Evolutionary conservation across 2,888 invertebrate genomes (phyloP), one percentile per base, ranked within the genome.

Genomic region (Sinotaia quadrata): DNA sequence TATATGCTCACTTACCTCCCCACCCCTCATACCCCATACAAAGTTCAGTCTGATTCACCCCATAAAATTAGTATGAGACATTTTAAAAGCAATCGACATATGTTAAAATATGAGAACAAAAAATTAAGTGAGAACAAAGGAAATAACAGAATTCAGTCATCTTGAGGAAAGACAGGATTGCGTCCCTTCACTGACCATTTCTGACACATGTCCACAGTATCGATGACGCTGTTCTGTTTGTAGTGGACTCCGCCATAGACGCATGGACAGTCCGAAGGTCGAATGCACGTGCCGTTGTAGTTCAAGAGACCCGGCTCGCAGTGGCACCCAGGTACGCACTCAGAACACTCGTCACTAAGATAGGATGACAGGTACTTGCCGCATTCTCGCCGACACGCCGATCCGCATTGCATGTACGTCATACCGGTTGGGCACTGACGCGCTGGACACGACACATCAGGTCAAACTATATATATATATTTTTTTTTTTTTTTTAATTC

Each of bases 251-350:
- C 49, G 5, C 74, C 73, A 56, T 74, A 73, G 29, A 66, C 60
- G 61, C 81, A 81, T 0, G 78, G 75, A 24, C 81, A 81, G 51
- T 76, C 47, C 3, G 67, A 59, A 5, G 74, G 68, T 10, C 47
- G 18, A 1, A 77, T 71, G 63, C 81, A 81, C n/a, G 47, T 65
- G 15, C 79, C 79, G 74, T 78, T 62, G 27, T 62, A 34, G 49
- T 65, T 60, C 21, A 72, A 57, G 10, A 66, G 69, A 2, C 72
- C 72, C 7, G 51, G 24, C 18, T 68, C 29, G 27, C 72, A 72
- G 44, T 69, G 69, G 29, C 72, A 72, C 5, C 72, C 72, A 5
- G 72, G 62, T 27, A 65, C 60, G 34, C 72, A 72, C 18, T 51
- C 52, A 5, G n/a, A 18, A 31, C 68, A 69, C 44, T 67, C 62